phyloP scores from a whole-genome alignment of 2,888 invertebrate species.

The Caenorhabditis virilis region DNA sequence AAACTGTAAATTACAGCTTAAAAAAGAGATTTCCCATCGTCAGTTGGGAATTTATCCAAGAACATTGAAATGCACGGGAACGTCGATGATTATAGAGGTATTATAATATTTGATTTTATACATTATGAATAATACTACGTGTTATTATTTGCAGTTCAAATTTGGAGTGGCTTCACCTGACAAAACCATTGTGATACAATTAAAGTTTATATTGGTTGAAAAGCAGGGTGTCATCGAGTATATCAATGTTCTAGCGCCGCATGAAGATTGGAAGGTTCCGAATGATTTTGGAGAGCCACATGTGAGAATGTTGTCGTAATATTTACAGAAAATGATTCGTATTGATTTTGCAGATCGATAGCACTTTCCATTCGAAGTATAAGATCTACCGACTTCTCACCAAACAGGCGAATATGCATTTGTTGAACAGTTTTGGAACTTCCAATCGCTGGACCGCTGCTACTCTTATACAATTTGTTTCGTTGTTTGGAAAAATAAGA shows the following conservation, averaged over 20 bases:
- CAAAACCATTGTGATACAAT: conserved; percentile 7
- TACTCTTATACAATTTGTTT: conserved; percentile 3
- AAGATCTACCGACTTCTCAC: conserved; percentile 21
- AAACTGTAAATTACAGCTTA: no score
- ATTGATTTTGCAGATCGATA: conserved; percentile 22
- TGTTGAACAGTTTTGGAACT: conserved; percentile 14
- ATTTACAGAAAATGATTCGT: no score
- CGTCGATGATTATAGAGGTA: conserved; percentile 16
- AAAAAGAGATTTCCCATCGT: conserved; percentile 18
- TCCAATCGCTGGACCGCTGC: conserved; percentile 3
- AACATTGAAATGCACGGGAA: not conserved
- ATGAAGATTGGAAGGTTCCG: conserved; percentile 11
- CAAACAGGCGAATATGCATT: conserved; percentile 23
- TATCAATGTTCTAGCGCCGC: conserved; percentile 24
- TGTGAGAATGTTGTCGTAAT: conserved; percentile 2
- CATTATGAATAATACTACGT: not conserved
- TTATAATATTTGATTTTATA: not conserved
- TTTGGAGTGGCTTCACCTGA: conserved; percentile 18
- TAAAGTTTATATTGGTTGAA: conserved; percentile 28
- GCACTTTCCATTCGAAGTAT: conserved; percentile 11
- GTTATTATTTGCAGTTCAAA: conserved; percentile 25
- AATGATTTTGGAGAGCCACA: conserved; percentile 7
- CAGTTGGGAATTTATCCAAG: conserved; percentile 26
- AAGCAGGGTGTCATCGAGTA: conserved; percentile 18
- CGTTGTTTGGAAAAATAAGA: conserved; percentile 5